A percentile compares a stretch with the other conserved stretches of the same genome.
Evolutionary conservation across 2,797 vertebrate species (phyloP).

Genomic region (Sebastes minor): DNA sequence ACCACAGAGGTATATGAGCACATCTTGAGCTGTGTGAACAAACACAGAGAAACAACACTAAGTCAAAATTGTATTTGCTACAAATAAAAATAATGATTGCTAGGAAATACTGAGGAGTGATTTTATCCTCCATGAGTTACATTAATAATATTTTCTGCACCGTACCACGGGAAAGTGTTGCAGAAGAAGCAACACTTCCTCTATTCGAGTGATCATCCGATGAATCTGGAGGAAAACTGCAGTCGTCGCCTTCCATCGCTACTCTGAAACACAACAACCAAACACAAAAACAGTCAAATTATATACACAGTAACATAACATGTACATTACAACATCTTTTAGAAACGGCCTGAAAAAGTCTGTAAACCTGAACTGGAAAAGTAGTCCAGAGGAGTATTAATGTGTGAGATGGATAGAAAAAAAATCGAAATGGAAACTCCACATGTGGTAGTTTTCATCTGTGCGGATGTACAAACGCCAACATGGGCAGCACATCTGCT

Average conservation of each 20-base stretch:
- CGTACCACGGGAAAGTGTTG: constrained; percentile 83
- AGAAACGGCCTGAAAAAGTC: not conserved
- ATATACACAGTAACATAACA: not conserved
- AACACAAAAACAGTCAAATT: not conserved
- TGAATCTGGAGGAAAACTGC: constrained; percentile 76
- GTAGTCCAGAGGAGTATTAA: not conserved
- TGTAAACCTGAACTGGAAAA: not conserved
- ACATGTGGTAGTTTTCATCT: not conserved
- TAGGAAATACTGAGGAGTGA: not conserved
- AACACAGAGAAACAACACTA: not conserved
- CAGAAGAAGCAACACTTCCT: constrained; percentile 90
- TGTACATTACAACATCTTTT: not conserved
- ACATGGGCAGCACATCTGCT: not conserved
- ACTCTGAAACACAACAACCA: constrained; percentile 46
- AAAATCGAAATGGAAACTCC: not conserved
- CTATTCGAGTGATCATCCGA: constrained; percentile 85
- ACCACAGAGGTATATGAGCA: constrained; percentile 88
- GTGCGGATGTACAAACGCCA: not conserved
- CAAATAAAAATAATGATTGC: not conserved
- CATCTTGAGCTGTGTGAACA: constrained; percentile 83
- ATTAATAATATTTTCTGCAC: not conserved
- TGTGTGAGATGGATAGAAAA: not conserved
- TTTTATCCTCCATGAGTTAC: not conserved
- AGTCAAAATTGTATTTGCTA: not conserved
- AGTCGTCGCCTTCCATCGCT: constrained; percentile 88